Conservation (phyloP, 2,113 vertebrate genomes). For the western clawed frog (Xenopus tropicalis) region UCB_Xtro_10.0 CM004443.2:35064501-35065000, state of each 20-base stretch:
- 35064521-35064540: constrained; percentile 71
- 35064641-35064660: constrained; percentile 72
- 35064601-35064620: constrained; percentile 69
- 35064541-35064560: constrained; percentile 66
- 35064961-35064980: no score
- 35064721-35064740: constrained; percentile 41
- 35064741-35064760: constrained; percentile 40
- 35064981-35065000: no score
- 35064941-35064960: no score
- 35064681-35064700: constrained; percentile 51
- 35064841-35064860: no score
- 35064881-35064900: no score
- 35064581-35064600: constrained; percentile 73
- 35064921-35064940: no score
- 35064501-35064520: constrained; percentile 67
- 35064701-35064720: constrained; percentile 49
- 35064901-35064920: no score
- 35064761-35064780: constrained; percentile 45
- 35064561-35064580: constrained; percentile 63
- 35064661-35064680: constrained; percentile 68
- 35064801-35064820: no score
- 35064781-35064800: no score
- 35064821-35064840: no score
- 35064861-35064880: no score
- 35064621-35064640: constrained; percentile 64